Evolutionary conservation across 2,113 vertebrate genomes (phyloP).

Genomic region (Poecilia latipinna): DNA sequence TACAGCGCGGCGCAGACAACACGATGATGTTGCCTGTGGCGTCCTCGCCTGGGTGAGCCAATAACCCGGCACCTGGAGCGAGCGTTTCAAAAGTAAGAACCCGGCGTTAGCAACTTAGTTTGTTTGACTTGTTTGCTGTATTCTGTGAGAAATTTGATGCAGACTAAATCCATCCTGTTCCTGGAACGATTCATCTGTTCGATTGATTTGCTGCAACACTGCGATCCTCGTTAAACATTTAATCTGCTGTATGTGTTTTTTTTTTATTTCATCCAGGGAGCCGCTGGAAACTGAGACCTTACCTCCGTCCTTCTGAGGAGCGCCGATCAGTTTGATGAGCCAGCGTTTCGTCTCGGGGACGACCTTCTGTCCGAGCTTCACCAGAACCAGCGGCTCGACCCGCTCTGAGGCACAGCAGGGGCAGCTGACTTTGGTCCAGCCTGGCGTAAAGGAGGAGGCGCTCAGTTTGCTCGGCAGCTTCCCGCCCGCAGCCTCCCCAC

Average conservation of each 20-base stretch:
- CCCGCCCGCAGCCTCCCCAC: constrained; percentile 5
- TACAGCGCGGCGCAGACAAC: constrained; percentile 80
- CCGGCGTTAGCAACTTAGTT: no score
- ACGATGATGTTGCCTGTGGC: constrained; percentile 77
- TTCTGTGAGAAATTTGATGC: neutral
- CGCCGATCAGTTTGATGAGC: constrained; percentile 76
- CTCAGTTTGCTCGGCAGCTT: constrained; percentile 12
- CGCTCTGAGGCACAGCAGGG: constrained; percentile 72
- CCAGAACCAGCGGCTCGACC: constrained; percentile 79
- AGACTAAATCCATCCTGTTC: neutral
- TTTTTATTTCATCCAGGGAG: no score
- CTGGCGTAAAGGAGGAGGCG: neutral
- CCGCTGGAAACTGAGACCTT: constrained; percentile 22
- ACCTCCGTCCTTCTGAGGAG: constrained; percentile 77
- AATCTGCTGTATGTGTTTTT: neutral
- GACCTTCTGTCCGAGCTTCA: constrained; percentile 73
- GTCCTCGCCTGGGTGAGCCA: constrained; percentile 83
- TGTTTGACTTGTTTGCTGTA: neutral
- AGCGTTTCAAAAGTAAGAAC: neutral
- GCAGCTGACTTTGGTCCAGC: constrained; percentile 80
- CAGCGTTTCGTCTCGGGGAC: constrained; percentile 79
- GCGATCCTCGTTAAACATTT: neutral
- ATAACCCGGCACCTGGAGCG: constrained; percentile 72
- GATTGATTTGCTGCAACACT: neutral
- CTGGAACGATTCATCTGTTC: neutral